Conservation (phyloP, 1,140 invertebrate genomes). For the Drosophila quadrilineata region DNA sequence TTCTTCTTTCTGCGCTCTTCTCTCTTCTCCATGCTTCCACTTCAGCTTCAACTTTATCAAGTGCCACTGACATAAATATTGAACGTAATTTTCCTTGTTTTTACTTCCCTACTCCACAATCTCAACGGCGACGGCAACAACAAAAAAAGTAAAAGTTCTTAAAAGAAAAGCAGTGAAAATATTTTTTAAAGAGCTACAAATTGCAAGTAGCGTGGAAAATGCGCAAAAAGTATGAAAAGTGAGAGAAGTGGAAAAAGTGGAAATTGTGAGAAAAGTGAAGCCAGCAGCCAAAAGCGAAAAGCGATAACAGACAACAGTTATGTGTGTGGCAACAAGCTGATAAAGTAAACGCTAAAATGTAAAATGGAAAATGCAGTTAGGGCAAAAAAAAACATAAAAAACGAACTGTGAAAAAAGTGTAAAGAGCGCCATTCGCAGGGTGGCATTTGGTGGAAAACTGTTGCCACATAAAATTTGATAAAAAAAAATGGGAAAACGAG, state of each 20-base stretch:
- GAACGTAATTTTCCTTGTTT: too few species aligned
- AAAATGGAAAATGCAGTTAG: constrained; percentile 7
- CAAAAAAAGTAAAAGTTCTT: constrained; percentile 17
- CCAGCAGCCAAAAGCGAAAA: background rate
- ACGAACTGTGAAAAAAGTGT: too few species aligned
- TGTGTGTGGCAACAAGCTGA: constrained; percentile 38
- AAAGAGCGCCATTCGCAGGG: too few species aligned
- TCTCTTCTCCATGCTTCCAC: background rate
- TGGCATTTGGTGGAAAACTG: too few species aligned
- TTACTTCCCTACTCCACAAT: too few species aligned
- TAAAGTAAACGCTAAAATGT: constrained; percentile 35
- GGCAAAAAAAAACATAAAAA: background rate
- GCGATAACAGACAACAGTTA: constrained; percentile 12
- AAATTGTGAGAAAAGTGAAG: background rate
- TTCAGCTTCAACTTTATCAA: constrained; percentile 1
- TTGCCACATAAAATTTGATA: background rate
- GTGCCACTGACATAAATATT: constrained; percentile 34
- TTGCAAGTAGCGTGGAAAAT: constrained; percentile 9
- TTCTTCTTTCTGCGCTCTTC: too few species aligned
- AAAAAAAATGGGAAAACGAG: too few species aligned
- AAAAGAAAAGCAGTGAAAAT: constrained; percentile 31
- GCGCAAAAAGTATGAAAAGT: background rate
- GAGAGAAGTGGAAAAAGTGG: background rate
- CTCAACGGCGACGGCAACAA: background rate
- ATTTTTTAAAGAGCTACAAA: constrained; percentile 31